Conservation (phyloP, 2,888 invertebrate genomes). For the Lepidocyrtoides sp. region DNA sequence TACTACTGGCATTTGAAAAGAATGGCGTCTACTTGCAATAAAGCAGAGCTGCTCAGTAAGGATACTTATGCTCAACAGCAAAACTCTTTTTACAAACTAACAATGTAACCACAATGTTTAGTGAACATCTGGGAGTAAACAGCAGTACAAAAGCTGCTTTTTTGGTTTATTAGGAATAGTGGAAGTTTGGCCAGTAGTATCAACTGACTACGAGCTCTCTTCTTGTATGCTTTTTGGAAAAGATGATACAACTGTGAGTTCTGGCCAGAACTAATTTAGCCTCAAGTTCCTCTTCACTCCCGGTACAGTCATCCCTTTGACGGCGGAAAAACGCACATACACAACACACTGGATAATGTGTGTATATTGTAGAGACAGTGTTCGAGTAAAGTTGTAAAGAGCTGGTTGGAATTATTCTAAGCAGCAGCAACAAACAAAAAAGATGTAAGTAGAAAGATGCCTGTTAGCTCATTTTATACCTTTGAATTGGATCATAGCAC, state of each 20-base stretch:
- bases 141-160: slow-evolving; percentile 57
- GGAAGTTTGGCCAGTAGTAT: not conserved
- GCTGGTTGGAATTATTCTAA: slow-evolving; percentile 28
- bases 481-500: not conserved
- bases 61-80: not conserved
- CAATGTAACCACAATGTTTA: slow-evolving; percentile 69
- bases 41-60: not conserved
- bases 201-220: not conserved
- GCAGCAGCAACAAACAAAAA: slow-evolving; percentile 42
- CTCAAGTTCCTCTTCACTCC: slow-evolving; percentile 73
- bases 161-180: slow-evolving; percentile 48
- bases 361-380: not conserved
- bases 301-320: slow-evolving; percentile 60
- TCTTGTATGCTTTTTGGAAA: slow-evolving; percentile 6
- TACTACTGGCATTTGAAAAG: slow-evolving; percentile 41
- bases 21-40: not conserved
- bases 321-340: slow-evolving; percentile 30
- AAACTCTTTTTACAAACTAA: slow-evolving; percentile 33
- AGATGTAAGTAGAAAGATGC: slow-evolving; percentile 1
- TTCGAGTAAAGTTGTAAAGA: slow-evolving; percentile 31
- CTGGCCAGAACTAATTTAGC: slow-evolving; percentile 76
- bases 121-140: slow-evolving; percentile 78
- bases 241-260: slow-evolving; percentile 60
- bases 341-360: not conserved
- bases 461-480: not conserved